These are phyloP conservation scores for Heliconius eleuchia DNA, from an alignment of 1,140 invertebrate genomes.

Conservation along the genomic window DNA sequence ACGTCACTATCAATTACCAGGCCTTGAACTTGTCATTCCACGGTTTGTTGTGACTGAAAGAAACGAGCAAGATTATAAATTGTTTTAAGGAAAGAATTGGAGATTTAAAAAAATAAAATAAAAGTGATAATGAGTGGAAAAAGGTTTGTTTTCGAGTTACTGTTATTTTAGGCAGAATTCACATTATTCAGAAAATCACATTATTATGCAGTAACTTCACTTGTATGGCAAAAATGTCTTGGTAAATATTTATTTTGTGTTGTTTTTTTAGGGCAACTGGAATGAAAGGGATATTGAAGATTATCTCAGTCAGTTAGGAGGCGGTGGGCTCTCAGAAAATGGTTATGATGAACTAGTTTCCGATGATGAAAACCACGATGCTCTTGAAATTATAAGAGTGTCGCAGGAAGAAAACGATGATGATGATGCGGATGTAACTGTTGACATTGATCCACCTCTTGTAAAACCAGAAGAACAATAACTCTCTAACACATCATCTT, in stretches of 20 bases:
- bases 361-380: constrained; percentile 32
- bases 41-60: constrained; percentile 50
- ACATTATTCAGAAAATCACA: constrained; percentile 46
- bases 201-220: constrained; percentile 49
- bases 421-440: constrained; percentile 47
- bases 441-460: constrained; percentile 56
- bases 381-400: too few species aligned
- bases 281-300: constrained; percentile 51
- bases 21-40: constrained; percentile 50
- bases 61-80: constrained; percentile 43
- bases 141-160: constrained; percentile 49
- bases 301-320: constrained; percentile 42
- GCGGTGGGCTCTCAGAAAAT: constrained; percentile 37
- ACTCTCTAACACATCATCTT: constrained; percentile 45
- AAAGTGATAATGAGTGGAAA: constrained; percentile 49
- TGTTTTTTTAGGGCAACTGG: constrained; percentile 50
- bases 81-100: constrained; percentile 48
- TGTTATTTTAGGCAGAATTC: constrained; percentile 39
- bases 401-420: constrained; percentile 15
- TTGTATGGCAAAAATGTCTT: constrained; percentile 46
- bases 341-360: constrained; percentile 5
- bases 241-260: constrained; percentile 50
- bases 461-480: constrained; percentile 39
- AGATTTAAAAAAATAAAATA: constrained; percentile 43
- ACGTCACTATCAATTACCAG: constrained; percentile 52